phyloP scores from a whole-genome alignment of 1,140 invertebrate genomes.

The Ceratosolen fusciceps region DNA sequence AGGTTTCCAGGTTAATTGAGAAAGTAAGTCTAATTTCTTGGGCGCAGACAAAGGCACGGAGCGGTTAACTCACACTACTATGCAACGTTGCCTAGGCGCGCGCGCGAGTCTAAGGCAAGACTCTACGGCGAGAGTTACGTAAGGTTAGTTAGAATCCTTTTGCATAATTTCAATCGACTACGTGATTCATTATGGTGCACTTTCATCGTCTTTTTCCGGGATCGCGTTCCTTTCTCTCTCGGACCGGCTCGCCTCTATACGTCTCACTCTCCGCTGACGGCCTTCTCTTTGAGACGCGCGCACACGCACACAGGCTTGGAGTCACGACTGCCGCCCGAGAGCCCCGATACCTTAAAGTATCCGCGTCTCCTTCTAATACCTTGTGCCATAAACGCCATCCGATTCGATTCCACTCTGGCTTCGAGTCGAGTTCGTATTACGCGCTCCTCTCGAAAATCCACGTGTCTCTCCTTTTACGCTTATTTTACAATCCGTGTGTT shows the following conservation, averaged over 20 bases:
- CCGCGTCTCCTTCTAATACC: no score
- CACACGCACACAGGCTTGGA: no score
- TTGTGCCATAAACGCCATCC: background rate
- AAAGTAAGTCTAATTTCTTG: conserved; percentile 28
- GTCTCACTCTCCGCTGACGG: background rate
- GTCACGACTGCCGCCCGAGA: no score
- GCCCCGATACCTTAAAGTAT: no score
- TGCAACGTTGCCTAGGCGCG: background rate
- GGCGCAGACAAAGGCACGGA: background rate
- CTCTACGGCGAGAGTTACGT: conserved; percentile 36
- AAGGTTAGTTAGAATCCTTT: conserved; percentile 34
- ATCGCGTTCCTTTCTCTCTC: conserved; percentile 11
- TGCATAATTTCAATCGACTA: conserved; percentile 38
- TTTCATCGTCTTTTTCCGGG: conserved; percentile 35
- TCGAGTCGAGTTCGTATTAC: background rate
- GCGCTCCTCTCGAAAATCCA: background rate
- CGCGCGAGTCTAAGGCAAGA: background rate
- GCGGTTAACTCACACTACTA: background rate
- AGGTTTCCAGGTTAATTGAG: conserved; percentile 42
- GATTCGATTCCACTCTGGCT: no score
- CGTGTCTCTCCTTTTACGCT: background rate
- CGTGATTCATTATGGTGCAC: conserved; percentile 36
- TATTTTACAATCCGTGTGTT: background rate
- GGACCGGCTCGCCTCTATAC: background rate
- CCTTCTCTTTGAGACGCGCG: background rate